These are phyloP conservation scores for Babylonia areolata DNA, from an alignment of 1,140 invertebrate species.

Conservation along the genomic window DNA sequence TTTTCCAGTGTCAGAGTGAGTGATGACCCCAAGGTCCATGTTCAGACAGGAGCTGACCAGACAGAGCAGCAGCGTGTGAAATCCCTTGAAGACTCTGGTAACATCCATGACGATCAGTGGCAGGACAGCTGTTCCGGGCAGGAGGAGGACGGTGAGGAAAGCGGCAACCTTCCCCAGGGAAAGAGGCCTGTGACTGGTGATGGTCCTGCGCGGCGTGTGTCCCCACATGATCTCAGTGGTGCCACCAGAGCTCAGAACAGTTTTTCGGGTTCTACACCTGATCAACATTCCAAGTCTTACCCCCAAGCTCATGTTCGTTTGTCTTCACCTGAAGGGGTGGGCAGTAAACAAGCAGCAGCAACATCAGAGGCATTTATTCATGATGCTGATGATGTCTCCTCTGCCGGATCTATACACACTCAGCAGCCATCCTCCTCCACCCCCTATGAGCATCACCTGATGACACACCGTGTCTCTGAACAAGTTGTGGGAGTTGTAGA, in stretches of 20 bases:
- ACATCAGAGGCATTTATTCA: neutral
- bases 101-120: conserved; percentile 62
- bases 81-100: conserved; percentile 62
- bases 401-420: neutral
- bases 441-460: neutral
- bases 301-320: too few species aligned
- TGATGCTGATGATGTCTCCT: neutral
- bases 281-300: too few species aligned
- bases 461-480: conserved; percentile 38
- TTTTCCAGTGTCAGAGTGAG: neutral
- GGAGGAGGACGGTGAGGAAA: neutral
- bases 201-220: neutral
- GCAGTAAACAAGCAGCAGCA: neutral
- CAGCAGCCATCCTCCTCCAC: neutral
- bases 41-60: neutral
- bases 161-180: neutral
- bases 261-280: neutral
- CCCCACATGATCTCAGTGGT: neutral
- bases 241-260: neutral
- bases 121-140: neutral
- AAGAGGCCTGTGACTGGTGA: neutral
- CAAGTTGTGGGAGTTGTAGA: conserved; percentile 37
- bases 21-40: neutral
- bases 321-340: neutral
- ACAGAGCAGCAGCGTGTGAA: neutral